A percentile compares a stretch with the other conserved stretches of the same genome.
Evolutionary conservation across 2,888 invertebrate species (phyloP).

Genomic region (Hololepta plana): DNA sequence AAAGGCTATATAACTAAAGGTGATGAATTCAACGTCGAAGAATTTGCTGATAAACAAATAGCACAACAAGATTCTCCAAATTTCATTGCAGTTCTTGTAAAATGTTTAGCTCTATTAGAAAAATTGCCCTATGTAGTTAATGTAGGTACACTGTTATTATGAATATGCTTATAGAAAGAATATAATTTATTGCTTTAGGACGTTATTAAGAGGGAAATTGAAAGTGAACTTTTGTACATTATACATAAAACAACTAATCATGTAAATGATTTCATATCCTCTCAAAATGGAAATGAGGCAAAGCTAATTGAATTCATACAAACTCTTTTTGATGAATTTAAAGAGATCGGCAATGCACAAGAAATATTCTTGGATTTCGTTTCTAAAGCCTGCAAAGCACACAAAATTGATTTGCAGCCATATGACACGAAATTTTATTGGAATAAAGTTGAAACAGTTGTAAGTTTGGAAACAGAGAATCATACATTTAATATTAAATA

Average conservation of each 20-base stretch:
- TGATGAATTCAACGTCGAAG: slow-evolving; percentile 1
- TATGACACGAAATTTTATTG: slow-evolving; percentile 70
- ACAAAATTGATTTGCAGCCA: slow-evolving; percentile 32
- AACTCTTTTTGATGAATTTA: slow-evolving; percentile 66
- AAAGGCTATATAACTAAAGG: slow-evolving; percentile 11
- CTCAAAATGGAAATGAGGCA: too few relatives aligned
- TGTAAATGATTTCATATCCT: slow-evolving; percentile 45
- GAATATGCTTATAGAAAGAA: not conserved
- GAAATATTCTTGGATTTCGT: slow-evolving; percentile 43
- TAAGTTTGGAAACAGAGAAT: slow-evolving; percentile 28
- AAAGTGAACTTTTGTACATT: slow-evolving; percentile 61
- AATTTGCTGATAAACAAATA: slow-evolving; percentile 7
- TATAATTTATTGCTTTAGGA: slow-evolving; percentile 45
- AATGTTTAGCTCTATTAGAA: slow-evolving; percentile 67
- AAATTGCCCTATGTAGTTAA: slow-evolving; percentile 75
- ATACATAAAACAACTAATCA: slow-evolving; percentile 65
- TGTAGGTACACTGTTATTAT: slow-evolving; percentile 26
- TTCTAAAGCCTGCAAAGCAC: slow-evolving; percentile 39
- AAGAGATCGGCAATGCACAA: slow-evolving; percentile 64
- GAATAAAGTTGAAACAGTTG: slow-evolving; percentile 78
- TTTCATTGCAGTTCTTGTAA: slow-evolving; percentile 64
- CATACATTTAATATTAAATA: slow-evolving; percentile 1
- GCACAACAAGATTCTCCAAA: slow-evolving; percentile 42
- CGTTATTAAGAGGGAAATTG: slow-evolving; percentile 66
- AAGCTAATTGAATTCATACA: slow-evolving; percentile 45